Evolutionary conservation across 2,113 vertebrate species (phyloP), one percentile per base, ranked within the genome.

Genomic region (Xiphophorus couchianus): DNA sequence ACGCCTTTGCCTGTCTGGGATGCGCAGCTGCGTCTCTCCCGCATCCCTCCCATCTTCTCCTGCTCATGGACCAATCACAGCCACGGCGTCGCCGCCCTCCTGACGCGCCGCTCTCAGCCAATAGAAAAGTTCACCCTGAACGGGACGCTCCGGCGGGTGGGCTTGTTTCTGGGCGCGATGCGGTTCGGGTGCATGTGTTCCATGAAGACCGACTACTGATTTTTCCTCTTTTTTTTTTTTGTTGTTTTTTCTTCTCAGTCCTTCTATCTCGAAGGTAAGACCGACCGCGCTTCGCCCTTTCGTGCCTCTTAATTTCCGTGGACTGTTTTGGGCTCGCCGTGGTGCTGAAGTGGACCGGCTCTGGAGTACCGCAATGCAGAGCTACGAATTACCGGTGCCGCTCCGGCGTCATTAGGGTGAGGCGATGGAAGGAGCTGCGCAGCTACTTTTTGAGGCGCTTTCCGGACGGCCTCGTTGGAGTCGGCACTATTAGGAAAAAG

Each of bases 341-440:
- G 4, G 61, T 25, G 63, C 35, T 22, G 79, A 70, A 83, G 54
- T 82, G 84, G 85, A 86, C 86, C 90, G 78, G 78, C 71, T 19
- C 64, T 12, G 48, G 42, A 91, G 87, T 94, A 94, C 94, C 94
- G 94, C 94, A 95, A 88, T 95, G 94, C 94, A 95, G 94, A 89
- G 77, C 86, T 44, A 76, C 17, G 75, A 66, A 80, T 64, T 37
- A 29, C 74, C 76, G 84, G 87, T 89, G 76, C 82, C 72, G 76
- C 74, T 84, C 62, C 64, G 79, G 73, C 87, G 81, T 84, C 83
- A 81, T 51, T 17, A 74, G 75, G 73, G 29, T 39, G 82, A 68
- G 83, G 76, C 71, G 82, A 81, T 77, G 86, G 70, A 66, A 80
- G 69, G 62, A 3, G 63, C 66, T 86, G 77, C 74, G 86, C 81